Evolutionary conservation across 2,888 invertebrate genomes (phyloP).

Genomic region (Megalurothrips usitatus): DNA sequence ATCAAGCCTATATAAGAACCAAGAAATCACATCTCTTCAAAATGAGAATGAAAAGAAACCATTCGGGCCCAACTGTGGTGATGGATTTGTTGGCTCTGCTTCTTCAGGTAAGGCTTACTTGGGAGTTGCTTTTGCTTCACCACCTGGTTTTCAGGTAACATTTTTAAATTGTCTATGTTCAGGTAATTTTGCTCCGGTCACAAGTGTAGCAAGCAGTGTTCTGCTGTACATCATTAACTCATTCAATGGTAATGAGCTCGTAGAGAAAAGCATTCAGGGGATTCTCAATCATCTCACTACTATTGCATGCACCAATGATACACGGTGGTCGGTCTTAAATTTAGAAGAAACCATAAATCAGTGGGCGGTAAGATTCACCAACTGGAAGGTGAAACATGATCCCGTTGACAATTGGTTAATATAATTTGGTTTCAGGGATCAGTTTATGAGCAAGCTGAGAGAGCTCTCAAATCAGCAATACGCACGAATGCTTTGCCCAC

Average conservation of each 20-base stretch:
- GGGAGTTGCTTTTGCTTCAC: no score
- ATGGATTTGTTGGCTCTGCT: no score
- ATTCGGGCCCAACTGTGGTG: no score
- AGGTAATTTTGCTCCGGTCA: not conserved
- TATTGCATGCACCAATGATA: not conserved
- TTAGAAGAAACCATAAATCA: not conserved
- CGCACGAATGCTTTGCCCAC: not conserved
- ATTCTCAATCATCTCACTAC: not conserved
- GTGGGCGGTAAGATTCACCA: not conserved
- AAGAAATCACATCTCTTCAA: not conserved
- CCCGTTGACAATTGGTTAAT: not conserved
- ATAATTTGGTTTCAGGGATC: not conserved
- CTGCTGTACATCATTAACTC: not conserved
- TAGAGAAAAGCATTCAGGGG: not conserved
- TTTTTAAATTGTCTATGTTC: not conserved
- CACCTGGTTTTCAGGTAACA: not conserved
- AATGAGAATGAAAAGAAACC: not conserved
- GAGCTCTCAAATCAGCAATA: not conserved
- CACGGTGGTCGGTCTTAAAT: not conserved
- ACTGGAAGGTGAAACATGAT: not conserved
- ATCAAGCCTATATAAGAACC: not conserved
- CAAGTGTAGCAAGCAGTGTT: not conserved
- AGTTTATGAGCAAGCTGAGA: not conserved
- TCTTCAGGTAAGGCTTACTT: no score
- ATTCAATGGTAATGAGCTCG: not conserved